These are phyloP conservation scores for Fistularia tabacaria DNA, from an alignment of 2,797 vertebrate genomes.

Conservation along the genomic window DNA sequence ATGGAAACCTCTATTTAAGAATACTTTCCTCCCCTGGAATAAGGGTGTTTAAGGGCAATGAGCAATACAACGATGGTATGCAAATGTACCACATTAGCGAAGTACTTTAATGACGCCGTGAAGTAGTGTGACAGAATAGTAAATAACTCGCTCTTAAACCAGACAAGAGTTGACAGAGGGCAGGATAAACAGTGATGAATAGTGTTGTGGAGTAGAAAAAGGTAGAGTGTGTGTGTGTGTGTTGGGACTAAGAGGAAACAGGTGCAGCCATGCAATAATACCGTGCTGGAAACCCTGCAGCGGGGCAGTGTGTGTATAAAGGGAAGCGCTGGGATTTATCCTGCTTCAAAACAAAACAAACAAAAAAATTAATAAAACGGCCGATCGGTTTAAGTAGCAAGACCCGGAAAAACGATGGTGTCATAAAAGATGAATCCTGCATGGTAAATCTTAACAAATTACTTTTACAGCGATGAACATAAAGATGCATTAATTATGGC, in stretches of 20 bases:
- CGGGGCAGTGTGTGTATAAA: slow-evolving; percentile 51
- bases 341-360: slow-evolving; percentile 53
- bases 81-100: no score
- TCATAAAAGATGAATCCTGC: slow-evolving; percentile 32
- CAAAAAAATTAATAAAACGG: slow-evolving; percentile 64
- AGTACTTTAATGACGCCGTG: no score
- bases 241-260: slow-evolving; percentile 70
- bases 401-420: slow-evolving; percentile 42
- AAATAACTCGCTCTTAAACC: no score
- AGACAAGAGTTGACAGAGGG: slow-evolving; percentile 21
- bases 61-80: no score
- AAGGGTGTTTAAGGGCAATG: no score
- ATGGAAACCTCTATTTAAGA: no score
- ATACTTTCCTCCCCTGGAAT: no score
- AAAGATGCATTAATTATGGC: no score
- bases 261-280: slow-evolving; percentile 65
- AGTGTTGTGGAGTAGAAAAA: slow-evolving; percentile 36
- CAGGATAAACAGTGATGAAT: slow-evolving; percentile 19
- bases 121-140: no score
- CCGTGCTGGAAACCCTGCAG: slow-evolving; percentile 54
- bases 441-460: slow-evolving; percentile 42
- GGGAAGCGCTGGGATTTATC: slow-evolving; percentile 54
- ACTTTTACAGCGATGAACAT: slow-evolving; percentile 23
- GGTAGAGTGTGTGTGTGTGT: slow-evolving; percentile 18
- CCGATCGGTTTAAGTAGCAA: slow-evolving; percentile 50